Evolutionary conservation across 2,888 invertebrate species (phyloP), one percentile per base, ranked within the genome.

Genomic region (Rhagium mordax): DNA sequence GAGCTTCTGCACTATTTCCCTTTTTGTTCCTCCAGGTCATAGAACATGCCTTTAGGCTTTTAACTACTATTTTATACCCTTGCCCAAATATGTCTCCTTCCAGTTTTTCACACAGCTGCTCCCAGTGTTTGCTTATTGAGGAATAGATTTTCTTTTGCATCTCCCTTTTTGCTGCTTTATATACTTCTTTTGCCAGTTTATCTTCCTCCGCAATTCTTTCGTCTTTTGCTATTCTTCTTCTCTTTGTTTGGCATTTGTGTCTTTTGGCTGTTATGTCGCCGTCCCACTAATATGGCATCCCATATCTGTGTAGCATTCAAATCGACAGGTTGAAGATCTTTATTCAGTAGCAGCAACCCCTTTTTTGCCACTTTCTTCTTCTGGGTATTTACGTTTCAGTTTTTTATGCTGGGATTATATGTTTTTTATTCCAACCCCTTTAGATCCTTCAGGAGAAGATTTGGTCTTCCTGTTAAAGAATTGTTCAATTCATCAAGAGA

Each of bases 221-320:
- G 21, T 53, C 53, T 21, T 21, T 20, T 53, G 53, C 53, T 10
- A 53, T 20, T 20, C 53, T 53, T 20, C 53, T 53, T 53, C 53
- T 16, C 10, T 20, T 53, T 20, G 10, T 53, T 20, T 7, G 21
- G 53, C 53, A 53, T 53, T 53, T 21, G 4, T 20, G 53, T 53
- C 21, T 53, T 8, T 20, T 20, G 20, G 53, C 53, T 3, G 60
- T 33, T 60, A 24, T 24, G 6, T 24, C 24, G 3, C 6, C 24
- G 6, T 24, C 6, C 24, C 24, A 24, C 24, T 6, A 24, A 6
- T 24, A 24, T 24, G 24, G 24, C 24, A 24, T 24, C 24, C 24
- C 24, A 3, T 24, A 6, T 24, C 3, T 24, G 24, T 24, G n/a
- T n/a, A n/a, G n/a, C n/a, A n/a, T n/a, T n/a, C n/a, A n/a, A n/a